A percentile compares a stretch with the other conserved stretches of the same genome.
Evolutionary conservation across 2,797 vertebrate species (phyloP).

Genomic region (Glyptemys insculpta): DNA sequence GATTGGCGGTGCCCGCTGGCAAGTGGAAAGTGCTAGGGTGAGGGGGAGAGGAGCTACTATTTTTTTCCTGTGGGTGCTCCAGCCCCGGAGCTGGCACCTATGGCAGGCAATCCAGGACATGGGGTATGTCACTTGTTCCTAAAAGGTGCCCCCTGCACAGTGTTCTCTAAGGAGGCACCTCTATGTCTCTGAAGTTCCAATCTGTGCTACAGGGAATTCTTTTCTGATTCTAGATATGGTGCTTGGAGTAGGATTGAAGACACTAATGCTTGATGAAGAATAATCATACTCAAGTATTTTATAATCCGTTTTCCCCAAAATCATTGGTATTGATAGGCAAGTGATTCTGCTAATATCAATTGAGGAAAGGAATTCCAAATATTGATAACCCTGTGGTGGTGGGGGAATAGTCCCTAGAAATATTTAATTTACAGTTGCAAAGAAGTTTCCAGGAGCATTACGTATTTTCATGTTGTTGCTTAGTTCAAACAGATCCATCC

Average conservation of each 20-base stretch:
- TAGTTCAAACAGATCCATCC: neutral
- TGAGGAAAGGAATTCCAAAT: neutral
- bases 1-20: too few species aligned
- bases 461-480: neutral
- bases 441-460: neutral
- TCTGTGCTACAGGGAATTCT: neutral
- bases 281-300: conserved; percentile 3
- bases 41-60: too few species aligned
- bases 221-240: neutral
- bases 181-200: neutral
- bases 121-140: neutral
- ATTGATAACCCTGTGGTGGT: neutral
- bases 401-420: neutral
- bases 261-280: neutral
- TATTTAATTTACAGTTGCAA: neutral
- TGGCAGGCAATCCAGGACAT: rapidly evolving
- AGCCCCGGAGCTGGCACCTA: too few species aligned
- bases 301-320: neutral
- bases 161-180: neutral
- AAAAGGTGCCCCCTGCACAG: neutral
- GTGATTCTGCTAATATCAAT: neutral
- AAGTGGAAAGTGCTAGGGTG: too few species aligned
- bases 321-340: neutral
- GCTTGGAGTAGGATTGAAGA: neutral
- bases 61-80: too few species aligned